Conservation (phyloP, 2,797 vertebrate species). For the Enteromius fasciolatus region DNA sequence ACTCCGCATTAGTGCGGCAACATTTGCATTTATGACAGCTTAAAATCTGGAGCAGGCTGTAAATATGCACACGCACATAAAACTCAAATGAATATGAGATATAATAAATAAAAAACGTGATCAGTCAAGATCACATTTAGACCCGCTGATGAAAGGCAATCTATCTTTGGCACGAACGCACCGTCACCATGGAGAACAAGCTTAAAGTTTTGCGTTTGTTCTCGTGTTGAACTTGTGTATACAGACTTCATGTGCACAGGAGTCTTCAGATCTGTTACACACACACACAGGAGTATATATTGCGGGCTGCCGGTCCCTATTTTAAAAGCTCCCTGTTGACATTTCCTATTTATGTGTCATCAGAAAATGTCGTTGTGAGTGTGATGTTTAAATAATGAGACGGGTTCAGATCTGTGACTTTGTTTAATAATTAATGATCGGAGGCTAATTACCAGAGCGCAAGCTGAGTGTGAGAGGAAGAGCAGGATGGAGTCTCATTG, state of each 20-base stretch:
- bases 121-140: conserved; percentile 24
- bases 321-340: conserved; percentile 44
- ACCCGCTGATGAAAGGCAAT: not conserved
- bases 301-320: not conserved
- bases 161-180: conserved; percentile 1
- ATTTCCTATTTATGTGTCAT: conserved; percentile 51
- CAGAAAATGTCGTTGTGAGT: conserved; percentile 50
- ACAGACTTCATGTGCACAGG: conserved; percentile 6
- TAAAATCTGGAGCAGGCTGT: conserved; percentile 31
- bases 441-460: conserved; percentile 56
- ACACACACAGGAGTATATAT: not conserved
- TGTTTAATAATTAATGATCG: conserved; percentile 59
- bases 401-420: conserved; percentile 53
- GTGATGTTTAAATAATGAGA: conserved; percentile 60
- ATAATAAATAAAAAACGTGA: conserved; percentile 29
- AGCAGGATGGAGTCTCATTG: conserved; percentile 18
- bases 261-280: conserved; percentile 29
- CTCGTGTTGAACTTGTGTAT: conserved; percentile 5
- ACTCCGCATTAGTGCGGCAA: conserved; percentile 20
- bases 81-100: conserved; percentile 32
- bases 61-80: conserved; percentile 35
- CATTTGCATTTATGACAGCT: conserved; percentile 42
- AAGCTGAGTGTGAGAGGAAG: conserved; percentile 14
- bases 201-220: conserved; percentile 16
- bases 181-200: not conserved